Evolutionary conservation across 2,797 vertebrate species (phyloP).

Genomic region (Yasuhikotakia modesta): DNA sequence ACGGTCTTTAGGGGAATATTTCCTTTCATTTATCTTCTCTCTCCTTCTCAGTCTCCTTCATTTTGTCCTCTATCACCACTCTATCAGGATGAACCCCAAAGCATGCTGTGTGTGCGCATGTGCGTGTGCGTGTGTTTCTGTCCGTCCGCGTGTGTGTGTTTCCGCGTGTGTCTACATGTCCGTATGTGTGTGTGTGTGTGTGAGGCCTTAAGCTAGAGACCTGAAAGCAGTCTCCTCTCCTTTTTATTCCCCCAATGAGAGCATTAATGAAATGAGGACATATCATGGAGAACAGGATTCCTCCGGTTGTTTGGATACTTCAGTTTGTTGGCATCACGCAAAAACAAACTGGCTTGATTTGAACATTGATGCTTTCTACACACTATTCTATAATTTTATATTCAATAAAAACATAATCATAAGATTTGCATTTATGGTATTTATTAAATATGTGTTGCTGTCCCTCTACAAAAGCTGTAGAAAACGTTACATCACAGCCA

Average conservation of each 20-base stretch:
- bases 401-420: not conserved
- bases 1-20: slow-evolving; percentile 51
- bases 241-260: slow-evolving; percentile 3
- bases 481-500: not conserved
- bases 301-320: slow-evolving; percentile 5
- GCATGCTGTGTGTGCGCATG: not conserved
- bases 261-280: slow-evolving; percentile 23
- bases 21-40: slow-evolving; percentile 74
- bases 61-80: not conserved
- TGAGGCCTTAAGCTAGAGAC: slow-evolving; percentile 21
- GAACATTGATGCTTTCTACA: not conserved
- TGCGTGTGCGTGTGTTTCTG: no score
- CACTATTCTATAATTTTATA: not conserved
- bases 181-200: not conserved
- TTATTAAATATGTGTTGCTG: no score
- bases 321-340: not conserved
- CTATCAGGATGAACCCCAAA: not conserved
- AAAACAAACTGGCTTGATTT: not conserved
- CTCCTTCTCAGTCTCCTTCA: slow-evolving; percentile 8
- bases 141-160: not conserved
- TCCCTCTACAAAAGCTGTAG: not conserved
- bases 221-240: slow-evolving; percentile 10
- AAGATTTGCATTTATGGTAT: no score
- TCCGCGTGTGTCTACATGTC: no score
- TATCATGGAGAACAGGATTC: slow-evolving; percentile 22